Evolutionary conservation across 2,113 vertebrate genomes (phyloP).

Genomic region (Crotalus tigris): DNA sequence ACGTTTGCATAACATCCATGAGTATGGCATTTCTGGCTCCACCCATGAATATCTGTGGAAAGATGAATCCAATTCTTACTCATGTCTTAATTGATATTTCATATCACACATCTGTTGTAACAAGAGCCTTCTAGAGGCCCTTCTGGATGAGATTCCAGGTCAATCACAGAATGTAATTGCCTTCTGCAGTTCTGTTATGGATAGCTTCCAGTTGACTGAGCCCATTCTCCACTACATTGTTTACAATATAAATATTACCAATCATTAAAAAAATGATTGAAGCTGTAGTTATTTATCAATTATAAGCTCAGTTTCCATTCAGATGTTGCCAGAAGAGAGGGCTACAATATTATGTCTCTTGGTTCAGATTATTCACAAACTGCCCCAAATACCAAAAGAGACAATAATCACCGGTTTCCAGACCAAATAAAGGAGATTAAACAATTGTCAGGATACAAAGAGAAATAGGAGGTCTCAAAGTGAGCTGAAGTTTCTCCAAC

Average conservation of each 20-base stretch:
- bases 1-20: background rate
- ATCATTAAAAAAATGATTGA: background rate
- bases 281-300: background rate
- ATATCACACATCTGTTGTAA: background rate
- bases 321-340: background rate
- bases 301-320: background rate
- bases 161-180: background rate
- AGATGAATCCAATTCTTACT: background rate
- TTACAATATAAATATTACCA: background rate
- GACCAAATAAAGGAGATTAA: background rate
- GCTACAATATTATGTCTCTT: background rate
- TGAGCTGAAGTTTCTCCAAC: background rate
- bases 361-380: background rate
- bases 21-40: background rate
- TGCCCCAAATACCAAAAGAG: background rate
- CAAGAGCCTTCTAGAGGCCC: background rate
- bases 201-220: background rate
- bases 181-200: background rate
- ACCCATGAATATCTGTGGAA: background rate
- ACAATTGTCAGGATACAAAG: background rate
- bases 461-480: background rate
- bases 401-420: background rate
- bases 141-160: background rate
- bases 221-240: background rate
- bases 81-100: background rate